Evolutionary conservation across 2,797 vertebrate genomes (phyloP), one percentile per base, ranked within the genome.

Genomic region (Rhyacichthys aspro): DNA sequence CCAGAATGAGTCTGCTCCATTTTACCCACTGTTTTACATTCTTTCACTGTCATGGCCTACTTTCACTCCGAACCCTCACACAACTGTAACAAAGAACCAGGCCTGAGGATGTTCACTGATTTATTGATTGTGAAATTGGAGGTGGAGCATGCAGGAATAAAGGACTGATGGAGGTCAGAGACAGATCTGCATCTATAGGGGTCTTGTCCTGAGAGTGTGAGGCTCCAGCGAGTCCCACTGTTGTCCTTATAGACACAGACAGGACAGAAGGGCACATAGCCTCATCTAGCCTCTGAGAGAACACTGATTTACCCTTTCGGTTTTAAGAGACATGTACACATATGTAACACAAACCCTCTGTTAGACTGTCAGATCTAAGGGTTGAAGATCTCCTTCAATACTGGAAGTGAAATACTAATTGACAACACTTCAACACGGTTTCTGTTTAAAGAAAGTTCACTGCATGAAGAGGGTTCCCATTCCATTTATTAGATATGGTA

Each of bases 401-500:
- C 11, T 28, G 11, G 1, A 28, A 28, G 23, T 3, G 23, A 5
- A 28, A 2, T 28, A 28, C 23, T 28, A 28, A 28, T 19, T 12
- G 14, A 12, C 11, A 28, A 23, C 18, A 8, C 18, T 46, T 1
- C 14, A 15, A 33, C n/a, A 28, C 46, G 33, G 46, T 11, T 11
- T 5, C 10, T 23, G 43, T 45, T 45, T 1, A 49, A 9, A 49
- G 15, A 38, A 17, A 37, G 16, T 32, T 32, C 48, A 37, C 2
- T 5, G 34, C 15, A 49, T 49, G 32, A 2, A 3, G 34, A 39
- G 55, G 72, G 80, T 87, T 89, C 81, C 72, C 79, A 86, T 88
- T 89, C 81, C 84, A 82, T 91, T 92, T 91, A 92, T 91, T 92
- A 83, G 77, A 84, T 87, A 89, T 85, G 76, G 37, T 85, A 88